A percentile compares a stretch with the other conserved stretches of the same genome.
Conservation (phyloP, 2,113 vertebrate species). For the Chionomys nivalis region DNA sequence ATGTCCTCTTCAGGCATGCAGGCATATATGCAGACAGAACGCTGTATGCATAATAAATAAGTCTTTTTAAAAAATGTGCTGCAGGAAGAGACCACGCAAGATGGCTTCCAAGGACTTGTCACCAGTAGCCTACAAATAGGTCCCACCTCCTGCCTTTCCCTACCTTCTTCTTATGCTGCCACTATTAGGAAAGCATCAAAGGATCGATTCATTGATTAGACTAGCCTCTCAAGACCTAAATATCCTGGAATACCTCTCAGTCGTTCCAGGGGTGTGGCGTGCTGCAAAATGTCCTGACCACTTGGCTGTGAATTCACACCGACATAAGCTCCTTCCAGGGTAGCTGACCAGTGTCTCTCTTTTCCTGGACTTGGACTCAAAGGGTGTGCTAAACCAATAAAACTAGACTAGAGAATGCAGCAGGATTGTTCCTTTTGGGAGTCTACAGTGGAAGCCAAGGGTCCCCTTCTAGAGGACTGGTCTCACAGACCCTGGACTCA, state of each 20-base stretch:
- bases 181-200: neutral
- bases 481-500: accelerated
- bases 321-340: neutral
- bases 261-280: neutral
- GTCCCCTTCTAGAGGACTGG: neutral
- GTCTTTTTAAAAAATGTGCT: neutral
- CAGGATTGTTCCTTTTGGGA: neutral
- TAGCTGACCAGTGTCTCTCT: neutral
- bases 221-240: neutral
- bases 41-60: too few relatives aligned
- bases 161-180: neutral
- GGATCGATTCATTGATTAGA: neutral
- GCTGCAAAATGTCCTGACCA: neutral
- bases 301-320: neutral
- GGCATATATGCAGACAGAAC: too few relatives aligned
- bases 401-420: neutral
- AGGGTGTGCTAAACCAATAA: neutral
- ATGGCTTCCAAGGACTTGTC: neutral
- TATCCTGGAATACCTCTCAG: neutral
- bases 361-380: neutral
- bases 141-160: neutral
- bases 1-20: too few relatives aligned
- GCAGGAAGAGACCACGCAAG: neutral
- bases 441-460: neutral
- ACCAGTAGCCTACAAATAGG: too few relatives aligned